A percentile compares a stretch with the other conserved stretches of the same genome.
Conservation (phyloP, 2,888 invertebrate genomes). For the Nymphalis urticae region DNA sequence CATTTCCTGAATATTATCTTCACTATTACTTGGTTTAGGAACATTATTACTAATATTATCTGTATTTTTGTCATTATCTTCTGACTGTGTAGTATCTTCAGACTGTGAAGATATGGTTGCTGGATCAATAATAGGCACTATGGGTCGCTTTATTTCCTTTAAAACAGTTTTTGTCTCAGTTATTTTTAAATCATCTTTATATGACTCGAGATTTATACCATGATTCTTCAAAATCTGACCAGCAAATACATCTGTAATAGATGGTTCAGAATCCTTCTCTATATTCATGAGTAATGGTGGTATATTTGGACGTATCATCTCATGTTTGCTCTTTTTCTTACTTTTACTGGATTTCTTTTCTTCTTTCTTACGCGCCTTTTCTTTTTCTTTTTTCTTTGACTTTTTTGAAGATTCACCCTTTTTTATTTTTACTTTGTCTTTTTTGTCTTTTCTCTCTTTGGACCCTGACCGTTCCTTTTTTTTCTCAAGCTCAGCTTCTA, state of each 20-base stretch:
- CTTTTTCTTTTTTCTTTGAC: slow-evolving; percentile 68
- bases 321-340: slow-evolving; percentile 71
- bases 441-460: slow-evolving; percentile 72
- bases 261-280: slow-evolving; percentile 76
- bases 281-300: slow-evolving; percentile 76
- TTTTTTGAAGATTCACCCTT: slow-evolving; percentile 63
- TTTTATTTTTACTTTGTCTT: slow-evolving; percentile 63
- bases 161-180: slow-evolving; percentile 50
- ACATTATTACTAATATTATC: slow-evolving; percentile 62
- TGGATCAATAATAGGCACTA: slow-evolving; percentile 73
- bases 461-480: slow-evolving; percentile 62
- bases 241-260: slow-evolving; percentile 84
- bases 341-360: slow-evolving; percentile 74
- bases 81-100: slow-evolving; percentile 44
- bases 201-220: slow-evolving; percentile 61
- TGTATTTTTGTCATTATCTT: slow-evolving; percentile 17
- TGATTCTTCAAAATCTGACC: slow-evolving; percentile 82
- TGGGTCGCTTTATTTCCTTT: slow-evolving; percentile 58
- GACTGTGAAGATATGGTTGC: slow-evolving; percentile 61
- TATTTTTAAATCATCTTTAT: slow-evolving; percentile 54
- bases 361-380: slow-evolving; percentile 57
- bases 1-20: slow-evolving; percentile 69
- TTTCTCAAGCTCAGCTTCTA: slow-evolving; percentile 59
- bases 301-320: slow-evolving; percentile 71
- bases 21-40: slow-evolving; percentile 44